These are phyloP conservation scores for Troides aeacus DNA, from an alignment of 2,888 invertebrate genomes.

Conservation along the genomic window DNA sequence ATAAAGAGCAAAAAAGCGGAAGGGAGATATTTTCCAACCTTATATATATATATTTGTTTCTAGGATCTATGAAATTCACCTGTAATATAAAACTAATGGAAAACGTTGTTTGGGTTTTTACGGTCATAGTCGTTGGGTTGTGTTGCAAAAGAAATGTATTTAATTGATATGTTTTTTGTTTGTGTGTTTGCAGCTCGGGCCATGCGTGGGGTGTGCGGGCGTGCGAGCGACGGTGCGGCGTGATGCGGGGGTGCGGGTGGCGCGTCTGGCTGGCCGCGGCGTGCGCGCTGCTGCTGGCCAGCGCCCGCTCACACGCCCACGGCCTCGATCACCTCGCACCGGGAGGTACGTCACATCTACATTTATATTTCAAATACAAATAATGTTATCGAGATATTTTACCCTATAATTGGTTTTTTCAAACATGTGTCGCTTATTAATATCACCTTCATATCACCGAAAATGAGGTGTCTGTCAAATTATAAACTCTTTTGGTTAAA, in stretches of 20 bases:
- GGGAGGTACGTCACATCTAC: slow-evolving; percentile 52
- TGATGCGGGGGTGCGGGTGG: slow-evolving; percentile 36
- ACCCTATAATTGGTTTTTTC: not conserved
- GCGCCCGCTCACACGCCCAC: slow-evolving; percentile 49
- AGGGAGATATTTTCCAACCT: too few relatives aligned
- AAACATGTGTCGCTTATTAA: too few relatives aligned
- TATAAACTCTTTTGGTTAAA: too few relatives aligned
- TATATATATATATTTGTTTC: too few relatives aligned
- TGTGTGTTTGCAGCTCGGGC: slow-evolving; percentile 23
- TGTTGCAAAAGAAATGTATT: not conserved
- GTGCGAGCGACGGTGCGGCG: slow-evolving; percentile 20
- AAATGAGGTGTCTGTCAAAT: too few relatives aligned
- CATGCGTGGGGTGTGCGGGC: slow-evolving; percentile 19
- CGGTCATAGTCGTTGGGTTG: not conserved
- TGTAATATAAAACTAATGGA: too few relatives aligned
- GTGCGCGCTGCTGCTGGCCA: slow-evolving; percentile 61
- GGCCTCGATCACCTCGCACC: slow-evolving; percentile 46
- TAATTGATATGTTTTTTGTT: not conserved
- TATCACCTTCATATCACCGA: too few relatives aligned
- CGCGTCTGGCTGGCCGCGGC: slow-evolving; percentile 57
- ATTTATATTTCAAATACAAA: not conserved
- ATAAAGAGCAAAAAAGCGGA: too few relatives aligned
- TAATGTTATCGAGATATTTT: not conserved
- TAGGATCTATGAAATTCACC: too few relatives aligned
- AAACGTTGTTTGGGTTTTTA: too few relatives aligned